Conservation (phyloP, 2,888 invertebrate species). For the Dryomyza anilis region DNA sequence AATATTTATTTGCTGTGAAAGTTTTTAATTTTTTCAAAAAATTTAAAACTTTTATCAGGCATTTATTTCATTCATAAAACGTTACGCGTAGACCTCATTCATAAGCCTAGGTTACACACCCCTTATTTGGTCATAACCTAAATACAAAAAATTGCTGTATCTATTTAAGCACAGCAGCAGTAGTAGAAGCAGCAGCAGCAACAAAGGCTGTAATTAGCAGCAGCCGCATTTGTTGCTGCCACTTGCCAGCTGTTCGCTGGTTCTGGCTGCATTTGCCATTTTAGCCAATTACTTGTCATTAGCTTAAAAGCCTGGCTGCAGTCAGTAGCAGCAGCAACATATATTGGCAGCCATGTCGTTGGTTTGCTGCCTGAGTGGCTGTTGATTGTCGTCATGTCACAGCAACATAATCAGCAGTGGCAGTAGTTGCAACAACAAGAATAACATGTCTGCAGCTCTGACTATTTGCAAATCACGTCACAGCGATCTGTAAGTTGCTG, state of each 20-base stretch:
- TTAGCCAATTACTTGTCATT: constrained; percentile 16
- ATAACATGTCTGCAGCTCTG: not conserved
- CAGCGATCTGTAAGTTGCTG: not conserved
- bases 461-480: too few species aligned
- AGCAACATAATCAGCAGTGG: not conserved
- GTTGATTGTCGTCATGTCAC: not conserved
- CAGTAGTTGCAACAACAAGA: not conserved
- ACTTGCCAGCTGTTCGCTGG: not conserved
- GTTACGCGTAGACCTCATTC: too few species aligned
- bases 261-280: constrained; percentile 26
- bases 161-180: not conserved
- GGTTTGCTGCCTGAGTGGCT: not conserved
- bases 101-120: too few species aligned
- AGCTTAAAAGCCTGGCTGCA: not conserved
- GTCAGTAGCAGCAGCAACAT: not conserved
- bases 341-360: too few species aligned
- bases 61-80: too few species aligned
- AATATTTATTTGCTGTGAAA: too few species aligned
- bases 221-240: not conserved
- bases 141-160: constrained; percentile 12
- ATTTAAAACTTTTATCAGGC: too few species aligned
- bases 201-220: constrained; percentile 1
- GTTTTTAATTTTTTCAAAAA: too few species aligned
- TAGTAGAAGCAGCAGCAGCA: not conserved
- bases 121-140: constrained; percentile 23